Evolutionary conservation across 37 sponge, comb jelly and placozoan genomes (phyloP).

Genomic region (Mnemiopsis leidyi): DNA sequence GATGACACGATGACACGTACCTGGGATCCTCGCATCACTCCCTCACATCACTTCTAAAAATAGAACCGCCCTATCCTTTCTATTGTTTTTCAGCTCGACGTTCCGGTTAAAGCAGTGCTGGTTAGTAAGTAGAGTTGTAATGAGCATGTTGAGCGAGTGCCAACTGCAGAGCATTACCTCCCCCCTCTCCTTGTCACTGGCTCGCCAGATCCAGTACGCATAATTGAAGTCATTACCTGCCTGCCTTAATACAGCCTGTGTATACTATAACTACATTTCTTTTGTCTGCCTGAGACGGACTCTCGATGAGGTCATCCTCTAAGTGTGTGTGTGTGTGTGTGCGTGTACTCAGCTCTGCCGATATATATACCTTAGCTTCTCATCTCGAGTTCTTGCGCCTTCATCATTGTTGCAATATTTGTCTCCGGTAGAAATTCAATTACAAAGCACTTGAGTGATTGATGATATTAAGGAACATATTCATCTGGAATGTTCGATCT

Average conservation of each 20-base stretch:
- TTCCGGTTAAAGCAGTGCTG: neutral
- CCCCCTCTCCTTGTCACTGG: neutral
- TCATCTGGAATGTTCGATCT: no score
- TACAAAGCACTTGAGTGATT: no score
- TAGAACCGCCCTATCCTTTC: neutral
- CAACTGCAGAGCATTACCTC: neutral
- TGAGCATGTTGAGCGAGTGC: neutral
- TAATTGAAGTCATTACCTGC: neutral
- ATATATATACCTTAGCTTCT: neutral
- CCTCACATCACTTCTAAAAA: neutral
- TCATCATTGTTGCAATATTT: neutral
- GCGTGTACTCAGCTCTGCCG: no score
- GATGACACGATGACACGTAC: neutral
- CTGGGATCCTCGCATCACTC: neutral
- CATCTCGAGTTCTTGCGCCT: neutral
- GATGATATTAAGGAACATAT: no score
- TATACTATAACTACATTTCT: neutral
- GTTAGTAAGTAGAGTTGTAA: neutral
- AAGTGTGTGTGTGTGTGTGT: no score
- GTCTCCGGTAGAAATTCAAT: neutral
- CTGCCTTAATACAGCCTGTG: neutral
- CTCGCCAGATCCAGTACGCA: neutral
- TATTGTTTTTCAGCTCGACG: neutral
- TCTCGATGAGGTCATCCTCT: neutral
- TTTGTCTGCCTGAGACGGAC: neutral